These are phyloP conservation scores for Mimas tiliae DNA, from an alignment of 2,888 invertebrate genomes.

Conservation along the genomic window DNA sequence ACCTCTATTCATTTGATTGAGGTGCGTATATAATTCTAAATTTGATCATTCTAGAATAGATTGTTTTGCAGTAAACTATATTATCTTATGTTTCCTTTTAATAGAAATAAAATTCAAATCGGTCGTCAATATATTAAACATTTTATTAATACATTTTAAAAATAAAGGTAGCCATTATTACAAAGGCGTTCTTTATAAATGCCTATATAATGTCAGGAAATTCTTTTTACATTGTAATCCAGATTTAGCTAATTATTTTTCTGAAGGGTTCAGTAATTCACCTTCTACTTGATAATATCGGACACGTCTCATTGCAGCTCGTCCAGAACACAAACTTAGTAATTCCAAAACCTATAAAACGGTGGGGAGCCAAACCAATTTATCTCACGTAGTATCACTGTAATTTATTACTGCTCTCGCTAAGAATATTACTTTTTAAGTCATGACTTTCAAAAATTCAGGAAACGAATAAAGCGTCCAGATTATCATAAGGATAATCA, in stretches of 20 bases:
- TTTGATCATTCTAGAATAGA: no score
- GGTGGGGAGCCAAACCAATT: slow-evolving; percentile 43
- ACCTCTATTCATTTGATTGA: no score
- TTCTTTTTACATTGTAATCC: background rate
- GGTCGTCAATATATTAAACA: no score
- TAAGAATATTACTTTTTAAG: slow-evolving; percentile 30
- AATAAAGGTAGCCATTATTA: no score
- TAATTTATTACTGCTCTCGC: slow-evolving; percentile 40
- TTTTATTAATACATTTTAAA: no score
- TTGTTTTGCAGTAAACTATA: no score
- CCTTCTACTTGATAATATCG: slow-evolving; percentile 3
- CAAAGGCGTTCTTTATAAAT: no score
- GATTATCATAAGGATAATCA: slow-evolving; percentile 12
- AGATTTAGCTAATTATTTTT: background rate
- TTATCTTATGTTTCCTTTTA: no score
- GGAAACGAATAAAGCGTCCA: background rate
- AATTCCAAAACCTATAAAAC: slow-evolving; percentile 40
- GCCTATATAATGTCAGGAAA: no score
- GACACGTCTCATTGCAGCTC: slow-evolving; percentile 3
- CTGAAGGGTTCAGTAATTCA: background rate
- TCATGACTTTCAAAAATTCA: slow-evolving; percentile 24
- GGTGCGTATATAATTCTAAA: no score
- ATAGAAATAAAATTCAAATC: no score
- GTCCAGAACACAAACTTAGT: slow-evolving; percentile 34
- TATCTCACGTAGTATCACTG: slow-evolving; percentile 44